A percentile compares a stretch with the other conserved stretches of the same genome.
phyloP scores from a whole-genome alignment of 2,113 vertebrate species.

The Perca schrenkii region DNA sequence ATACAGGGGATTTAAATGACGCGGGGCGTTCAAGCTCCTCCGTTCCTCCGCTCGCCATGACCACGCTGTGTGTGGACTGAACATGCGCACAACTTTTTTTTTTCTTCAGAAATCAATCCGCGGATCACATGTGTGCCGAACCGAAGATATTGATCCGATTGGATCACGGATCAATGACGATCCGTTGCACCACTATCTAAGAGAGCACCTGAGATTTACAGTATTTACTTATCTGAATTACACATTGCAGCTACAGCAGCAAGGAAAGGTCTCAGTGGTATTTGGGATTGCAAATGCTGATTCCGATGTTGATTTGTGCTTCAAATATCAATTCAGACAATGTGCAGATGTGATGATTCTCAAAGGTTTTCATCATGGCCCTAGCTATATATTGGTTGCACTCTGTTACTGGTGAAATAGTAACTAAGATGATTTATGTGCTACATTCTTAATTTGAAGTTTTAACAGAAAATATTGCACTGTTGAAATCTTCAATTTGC shows the following conservation, averaged over 20 bases:
- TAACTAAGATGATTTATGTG: background rate
- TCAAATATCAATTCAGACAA: constrained; percentile 24
- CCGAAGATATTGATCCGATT: no score
- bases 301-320: background rate
- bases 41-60: no score
- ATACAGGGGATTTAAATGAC: no score
- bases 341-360: constrained; percentile 16
- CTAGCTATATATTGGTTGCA: background rate
- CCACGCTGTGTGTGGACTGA: no score
- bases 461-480: constrained; percentile 6
- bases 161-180: no score
- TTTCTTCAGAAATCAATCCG: no score
- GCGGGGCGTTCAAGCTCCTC: no score
- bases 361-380: constrained; percentile 10
- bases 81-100: no score
- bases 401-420: background rate
- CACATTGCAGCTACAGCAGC: background rate
- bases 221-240: background rate
- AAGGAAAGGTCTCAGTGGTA: background rate
- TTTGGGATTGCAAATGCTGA: background rate
- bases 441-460: background rate
- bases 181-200: no score
- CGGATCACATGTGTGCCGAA: no score
- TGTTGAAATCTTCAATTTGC: background rate
- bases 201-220: background rate